phyloP scores from a whole-genome alignment of 2,113 vertebrate genomes.

The Noctilio leporinus region DNA sequence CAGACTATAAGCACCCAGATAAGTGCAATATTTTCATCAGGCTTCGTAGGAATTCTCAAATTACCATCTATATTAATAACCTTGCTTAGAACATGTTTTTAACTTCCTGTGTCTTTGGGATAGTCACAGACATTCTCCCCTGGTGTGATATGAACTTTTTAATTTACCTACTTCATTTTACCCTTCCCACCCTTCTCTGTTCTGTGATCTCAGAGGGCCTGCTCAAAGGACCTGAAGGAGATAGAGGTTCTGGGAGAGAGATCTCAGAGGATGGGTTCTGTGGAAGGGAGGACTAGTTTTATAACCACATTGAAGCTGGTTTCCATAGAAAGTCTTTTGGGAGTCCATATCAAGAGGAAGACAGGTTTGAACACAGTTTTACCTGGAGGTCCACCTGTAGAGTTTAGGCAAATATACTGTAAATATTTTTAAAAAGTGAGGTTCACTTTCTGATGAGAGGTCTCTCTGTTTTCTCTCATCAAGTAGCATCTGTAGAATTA shows the following conservation, averaged over 20 bases:
- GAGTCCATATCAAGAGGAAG: background rate
- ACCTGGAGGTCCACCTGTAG: background rate
- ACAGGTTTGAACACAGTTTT: background rate
- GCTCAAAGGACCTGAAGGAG: background rate
- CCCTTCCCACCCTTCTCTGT: background rate
- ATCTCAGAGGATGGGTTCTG: background rate
- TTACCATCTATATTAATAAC: background rate
- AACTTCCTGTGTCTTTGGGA: background rate
- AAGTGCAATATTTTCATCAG: background rate
- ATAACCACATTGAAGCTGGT: background rate
- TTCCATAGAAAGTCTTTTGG: background rate
- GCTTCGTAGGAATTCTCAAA: background rate
- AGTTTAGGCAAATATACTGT: background rate
- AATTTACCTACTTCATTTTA: background rate
- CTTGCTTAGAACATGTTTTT: background rate
- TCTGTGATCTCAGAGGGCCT: background rate
- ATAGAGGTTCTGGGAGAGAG: background rate
- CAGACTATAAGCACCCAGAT: slow-evolving; percentile 17
- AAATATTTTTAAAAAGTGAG: background rate
- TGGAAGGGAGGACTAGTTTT: background rate
- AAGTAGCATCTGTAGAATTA: background rate
- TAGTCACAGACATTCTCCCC: background rate
- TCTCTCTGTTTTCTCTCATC: background rate
- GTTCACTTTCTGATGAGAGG: background rate
- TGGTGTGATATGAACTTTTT: background rate